These are phyloP conservation scores for Baryphthengus martii DNA, from an alignment of 2,113 vertebrate genomes.

Conservation along the genomic window DNA sequence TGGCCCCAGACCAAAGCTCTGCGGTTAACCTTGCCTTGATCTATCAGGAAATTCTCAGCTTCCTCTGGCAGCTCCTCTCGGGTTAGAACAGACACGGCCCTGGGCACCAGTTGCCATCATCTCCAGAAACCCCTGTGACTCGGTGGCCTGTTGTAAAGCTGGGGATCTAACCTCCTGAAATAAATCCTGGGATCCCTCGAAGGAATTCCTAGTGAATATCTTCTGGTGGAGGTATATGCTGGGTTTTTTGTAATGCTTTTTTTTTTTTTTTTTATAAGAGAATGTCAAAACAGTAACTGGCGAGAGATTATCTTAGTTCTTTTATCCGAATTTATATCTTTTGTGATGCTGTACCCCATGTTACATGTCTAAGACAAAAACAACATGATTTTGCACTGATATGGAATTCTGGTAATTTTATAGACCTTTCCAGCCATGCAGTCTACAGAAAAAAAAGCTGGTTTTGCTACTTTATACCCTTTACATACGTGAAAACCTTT, in stretches of 20 bases:
- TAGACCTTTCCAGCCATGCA: neutral
- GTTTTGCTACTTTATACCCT: neutral
- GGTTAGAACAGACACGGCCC: neutral
- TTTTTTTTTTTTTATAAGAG: neutral
- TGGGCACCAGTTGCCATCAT: neutral
- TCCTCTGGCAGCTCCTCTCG: neutral
- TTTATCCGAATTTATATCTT: neutral
- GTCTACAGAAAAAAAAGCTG: neutral
- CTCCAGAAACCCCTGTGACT: neutral
- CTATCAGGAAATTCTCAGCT: neutral
- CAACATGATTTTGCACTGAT: neutral
- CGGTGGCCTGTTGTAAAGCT: neutral
- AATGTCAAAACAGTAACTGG: neutral
- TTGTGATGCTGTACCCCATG: neutral
- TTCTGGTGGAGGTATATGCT: neutral
- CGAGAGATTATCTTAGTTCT: neutral
- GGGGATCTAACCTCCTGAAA: neutral
- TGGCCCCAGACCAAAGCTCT: neutral
- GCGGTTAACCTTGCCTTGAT: neutral
- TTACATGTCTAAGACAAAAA: neutral
- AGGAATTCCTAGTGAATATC: neutral
- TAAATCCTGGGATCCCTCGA: neutral
- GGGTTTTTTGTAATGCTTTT: neutral
- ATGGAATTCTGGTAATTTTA: neutral
- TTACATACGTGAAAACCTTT: fast-evolving